Percentiles rank a stretch among this genome's conserved stretches.
These are phyloP conservation scores for Caerostris extrusa DNA, from an alignment of 1,140 invertebrate species.

Conservation along the genomic window DNA sequence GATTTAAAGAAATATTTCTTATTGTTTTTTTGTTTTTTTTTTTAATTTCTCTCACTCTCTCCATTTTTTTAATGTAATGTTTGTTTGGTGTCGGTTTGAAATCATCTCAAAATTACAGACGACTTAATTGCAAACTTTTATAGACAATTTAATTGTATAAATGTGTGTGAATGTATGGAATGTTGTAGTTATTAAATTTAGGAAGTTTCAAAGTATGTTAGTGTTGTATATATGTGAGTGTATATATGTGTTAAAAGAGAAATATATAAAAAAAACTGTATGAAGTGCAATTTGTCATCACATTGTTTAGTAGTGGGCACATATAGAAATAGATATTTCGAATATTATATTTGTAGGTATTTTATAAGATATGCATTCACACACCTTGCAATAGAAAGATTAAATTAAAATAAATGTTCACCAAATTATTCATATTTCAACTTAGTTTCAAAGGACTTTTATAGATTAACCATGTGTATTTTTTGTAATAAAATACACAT, in stretches of 20 bases:
- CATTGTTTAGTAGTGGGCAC: constrained; percentile 61
- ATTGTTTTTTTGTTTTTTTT: too few relatives aligned
- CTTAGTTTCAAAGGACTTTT: too few relatives aligned
- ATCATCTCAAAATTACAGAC: too few relatives aligned
- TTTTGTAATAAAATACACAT: too few relatives aligned
- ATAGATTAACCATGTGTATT: too few relatives aligned
- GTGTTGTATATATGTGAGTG: constrained; percentile 69
- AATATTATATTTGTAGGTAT: neutral
- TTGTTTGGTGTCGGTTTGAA: too few relatives aligned
- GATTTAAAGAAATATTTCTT: too few relatives aligned
- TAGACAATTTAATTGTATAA: constrained; percentile 15
- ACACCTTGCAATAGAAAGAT: constrained; percentile 5
- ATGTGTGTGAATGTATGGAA: constrained; percentile 51
- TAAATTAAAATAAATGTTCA: neutral
- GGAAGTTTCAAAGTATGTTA: constrained; percentile 70
- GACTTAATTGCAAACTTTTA: neutral
- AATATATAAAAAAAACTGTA: constrained; percentile 63
- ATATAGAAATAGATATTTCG: constrained; percentile 41
- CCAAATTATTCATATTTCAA: neutral
- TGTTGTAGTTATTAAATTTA: constrained; percentile 51
- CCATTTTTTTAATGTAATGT: too few relatives aligned
- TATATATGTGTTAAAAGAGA: constrained; percentile 60
- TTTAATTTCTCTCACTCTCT: too few relatives aligned
- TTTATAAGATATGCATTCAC: neutral
- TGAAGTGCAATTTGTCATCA: constrained; percentile 74